Evolutionary conservation across 2,888 invertebrate genomes (phyloP), one percentile per base, ranked within the genome.

Genomic region (Linnaemya vulpina): DNA sequence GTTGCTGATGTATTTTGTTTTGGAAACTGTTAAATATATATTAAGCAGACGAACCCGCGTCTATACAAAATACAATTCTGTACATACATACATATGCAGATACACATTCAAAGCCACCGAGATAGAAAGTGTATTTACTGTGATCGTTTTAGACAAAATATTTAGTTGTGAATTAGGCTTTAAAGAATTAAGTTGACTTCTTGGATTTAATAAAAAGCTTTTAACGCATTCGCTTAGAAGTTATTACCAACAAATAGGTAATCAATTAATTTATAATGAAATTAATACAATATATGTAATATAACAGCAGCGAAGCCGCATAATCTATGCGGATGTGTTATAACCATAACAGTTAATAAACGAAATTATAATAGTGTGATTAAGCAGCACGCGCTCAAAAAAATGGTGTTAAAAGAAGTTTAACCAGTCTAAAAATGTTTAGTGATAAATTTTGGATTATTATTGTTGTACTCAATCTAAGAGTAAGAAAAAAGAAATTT

Each of bases 91-190:
- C 38, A 38, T 38, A 1, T 35, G 35, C 35, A 35, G 9, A 35
- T 11, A 38, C 38, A 38, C 40, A 40, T 11, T 11, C 40, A 38
- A 35, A 35, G 40, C 25, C 15, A 60, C 49, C 17, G 11, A 17
- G 10, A 25, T 70, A 49, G 60, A 71, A 76, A 78, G 63, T 70
- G 74, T 82, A 71, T 79, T 60, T 70, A 53, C 65, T 82, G 25
- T 62, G 78, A 82, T 82, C 85, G 78, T 30, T 65, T 63, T 58
- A 65, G 25, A 38, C 58, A 78, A 82, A 49, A 38, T 40, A 58
- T 71, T 82, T 75, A 85, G 82, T 85, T 62, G 82, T 30, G 63
- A 82, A 60, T 75, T 62, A 62, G 65, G 85, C 75, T 82, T 85
- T 43, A 82, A 71, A 65, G 60, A 43, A 85, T 75, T 20, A 78